Percentiles rank a stretch among this genome's conserved stretches.
Conservation (phyloP, 2,113 vertebrate species). For the Chamaea fasciata region DNA sequence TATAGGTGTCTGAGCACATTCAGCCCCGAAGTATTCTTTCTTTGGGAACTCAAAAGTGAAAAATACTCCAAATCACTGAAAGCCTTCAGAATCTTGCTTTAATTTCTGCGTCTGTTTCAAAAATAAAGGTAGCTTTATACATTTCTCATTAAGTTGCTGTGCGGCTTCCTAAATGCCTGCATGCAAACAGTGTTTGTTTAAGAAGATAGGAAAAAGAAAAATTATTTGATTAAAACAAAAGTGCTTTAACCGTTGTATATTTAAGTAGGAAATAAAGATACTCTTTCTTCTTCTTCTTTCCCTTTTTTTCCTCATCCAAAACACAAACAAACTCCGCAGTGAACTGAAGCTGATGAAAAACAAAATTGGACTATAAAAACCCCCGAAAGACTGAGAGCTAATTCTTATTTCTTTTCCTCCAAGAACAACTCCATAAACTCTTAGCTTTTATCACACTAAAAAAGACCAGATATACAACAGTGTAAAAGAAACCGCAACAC, state of each 20-base stretch:
- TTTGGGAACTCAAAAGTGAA: neutral
- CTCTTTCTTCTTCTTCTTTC: neutral
- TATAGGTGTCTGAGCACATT: neutral
- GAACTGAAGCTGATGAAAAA: neutral
- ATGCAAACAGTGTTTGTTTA: neutral
- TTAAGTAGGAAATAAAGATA: neutral
- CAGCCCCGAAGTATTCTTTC: neutral
- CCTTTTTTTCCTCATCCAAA: neutral
- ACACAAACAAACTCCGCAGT: neutral
- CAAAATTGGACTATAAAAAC: neutral
- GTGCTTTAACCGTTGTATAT: neutral
- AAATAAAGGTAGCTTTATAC: neutral
- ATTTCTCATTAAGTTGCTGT: neutral
- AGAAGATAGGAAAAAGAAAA: neutral
- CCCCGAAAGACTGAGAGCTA: neutral
- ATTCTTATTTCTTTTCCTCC: neutral
- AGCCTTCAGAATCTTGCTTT: neutral
- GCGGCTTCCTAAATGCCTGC: neutral
- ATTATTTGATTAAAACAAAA: neutral
- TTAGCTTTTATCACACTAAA: neutral
- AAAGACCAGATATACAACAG: neutral
- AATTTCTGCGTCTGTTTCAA: neutral
- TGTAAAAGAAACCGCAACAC: neutral
- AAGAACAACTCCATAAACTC: neutral
- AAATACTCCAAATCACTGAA: neutral